Evolutionary conservation across 1,140 invertebrate genomes (phyloP).

Genomic region (Theocolax elegans): DNA sequence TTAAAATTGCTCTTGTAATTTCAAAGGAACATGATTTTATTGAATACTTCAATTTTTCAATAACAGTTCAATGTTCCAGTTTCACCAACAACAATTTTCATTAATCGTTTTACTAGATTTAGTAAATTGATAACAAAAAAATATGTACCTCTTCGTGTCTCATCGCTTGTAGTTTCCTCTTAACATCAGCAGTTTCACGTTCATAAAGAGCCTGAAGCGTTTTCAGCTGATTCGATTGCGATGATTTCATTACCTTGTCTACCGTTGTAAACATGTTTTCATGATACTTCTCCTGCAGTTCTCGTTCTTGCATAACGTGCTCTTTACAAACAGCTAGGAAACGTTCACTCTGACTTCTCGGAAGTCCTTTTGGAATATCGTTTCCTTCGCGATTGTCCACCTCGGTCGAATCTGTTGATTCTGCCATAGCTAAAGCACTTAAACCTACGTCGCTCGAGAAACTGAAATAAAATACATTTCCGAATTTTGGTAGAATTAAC

Average conservation of each 20-base stretch:
- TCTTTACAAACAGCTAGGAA: constrained; percentile 76
- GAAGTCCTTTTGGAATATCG: constrained; percentile 60
- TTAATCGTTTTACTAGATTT: too few relatives aligned
- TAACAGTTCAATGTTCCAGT: too few relatives aligned
- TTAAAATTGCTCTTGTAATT: too few relatives aligned
- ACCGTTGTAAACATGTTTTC: constrained; percentile 79
- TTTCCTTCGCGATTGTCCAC: constrained; percentile 65
- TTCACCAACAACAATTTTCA: too few relatives aligned
- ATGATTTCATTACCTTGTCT: constrained; percentile 82
- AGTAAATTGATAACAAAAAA: constrained; percentile 15
- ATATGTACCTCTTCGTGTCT: constrained; percentile 81
- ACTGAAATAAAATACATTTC: too few relatives aligned
- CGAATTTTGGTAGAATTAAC: too few relatives aligned
- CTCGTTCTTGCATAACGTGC: constrained; percentile 80
- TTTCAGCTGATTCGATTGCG: constrained; percentile 84
- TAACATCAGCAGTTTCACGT: constrained; percentile 83
- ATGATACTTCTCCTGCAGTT: constrained; percentile 86
- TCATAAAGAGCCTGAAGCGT: constrained; percentile 73
- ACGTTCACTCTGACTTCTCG: constrained; percentile 76
- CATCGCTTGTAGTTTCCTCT: constrained; percentile 83
- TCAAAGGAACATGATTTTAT: too few relatives aligned
- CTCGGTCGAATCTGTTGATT: constrained; percentile 61
- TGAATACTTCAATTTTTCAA: too few relatives aligned
- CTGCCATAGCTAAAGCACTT: constrained; percentile 53
- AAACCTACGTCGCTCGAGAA: constrained; percentile 57